Conservation (phyloP, 1,140 invertebrate species). For the Drosophila triauraria region DNA sequence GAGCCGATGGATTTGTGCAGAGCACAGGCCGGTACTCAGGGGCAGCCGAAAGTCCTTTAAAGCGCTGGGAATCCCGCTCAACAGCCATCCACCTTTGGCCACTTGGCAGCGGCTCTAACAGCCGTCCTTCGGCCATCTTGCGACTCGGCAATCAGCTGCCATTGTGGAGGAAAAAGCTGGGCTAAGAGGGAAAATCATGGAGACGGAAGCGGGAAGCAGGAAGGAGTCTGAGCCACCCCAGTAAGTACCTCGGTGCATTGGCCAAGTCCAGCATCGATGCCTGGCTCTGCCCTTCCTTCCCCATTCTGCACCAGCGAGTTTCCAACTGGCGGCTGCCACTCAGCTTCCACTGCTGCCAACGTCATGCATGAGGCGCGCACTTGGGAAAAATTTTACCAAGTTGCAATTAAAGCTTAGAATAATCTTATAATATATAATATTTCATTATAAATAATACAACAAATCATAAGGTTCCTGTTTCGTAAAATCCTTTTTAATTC, state of each 20-base stretch:
- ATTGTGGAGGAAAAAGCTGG: slow-evolving; percentile 53
- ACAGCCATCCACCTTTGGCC: slow-evolving; percentile 36
- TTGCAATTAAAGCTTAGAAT: background rate
- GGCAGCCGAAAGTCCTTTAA: slow-evolving; percentile 18
- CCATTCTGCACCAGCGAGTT: slow-evolving; percentile 22
- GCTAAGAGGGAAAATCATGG: slow-evolving; percentile 1
- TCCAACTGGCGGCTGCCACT: slow-evolving; percentile 54
- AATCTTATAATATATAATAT: background rate
- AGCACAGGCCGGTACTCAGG: slow-evolving; percentile 18
- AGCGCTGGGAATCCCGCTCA: slow-evolving; percentile 16
- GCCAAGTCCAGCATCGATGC: slow-evolving; percentile 58
- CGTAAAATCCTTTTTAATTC: too few species aligned
- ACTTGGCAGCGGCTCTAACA: slow-evolving; percentile 17
- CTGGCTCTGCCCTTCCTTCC: slow-evolving; percentile 8
- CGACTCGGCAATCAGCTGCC: slow-evolving; percentile 64
- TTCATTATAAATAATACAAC: accelerated
- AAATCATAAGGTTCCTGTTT: background rate
- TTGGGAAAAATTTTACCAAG: background rate
- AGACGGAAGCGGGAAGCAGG: slow-evolving; percentile 9
- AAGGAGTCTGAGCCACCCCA: slow-evolving; percentile 21
- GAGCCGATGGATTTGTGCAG: slow-evolving; percentile 46
- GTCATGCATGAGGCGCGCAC: slow-evolving; percentile 68
- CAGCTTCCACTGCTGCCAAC: slow-evolving; percentile 48
- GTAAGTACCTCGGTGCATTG: slow-evolving; percentile 58
- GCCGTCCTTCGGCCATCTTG: slow-evolving; percentile 22